Evolutionary conservation across 2,797 vertebrate genomes (phyloP), one percentile per base, ranked within the genome.

Genomic region (Oophaga sylvatica): DNA sequence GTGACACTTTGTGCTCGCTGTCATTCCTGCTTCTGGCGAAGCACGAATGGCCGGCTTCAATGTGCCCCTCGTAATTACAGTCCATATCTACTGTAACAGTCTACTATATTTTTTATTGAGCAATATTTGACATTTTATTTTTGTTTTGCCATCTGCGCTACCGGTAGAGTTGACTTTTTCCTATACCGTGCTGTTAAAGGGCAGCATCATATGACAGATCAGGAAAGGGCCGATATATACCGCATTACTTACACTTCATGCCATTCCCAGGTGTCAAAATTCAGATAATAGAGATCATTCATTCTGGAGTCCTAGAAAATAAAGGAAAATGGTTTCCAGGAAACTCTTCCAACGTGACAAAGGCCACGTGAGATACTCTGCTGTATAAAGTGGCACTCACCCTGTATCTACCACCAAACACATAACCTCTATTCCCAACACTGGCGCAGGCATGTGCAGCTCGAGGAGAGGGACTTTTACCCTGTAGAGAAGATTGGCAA

Each of bases 221-320:
- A 8, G 48, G 11, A 53, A 53, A 53, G 8, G 48, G 11, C 48
- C 3, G 35, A 71, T 41, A 41, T 19, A 17, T 41, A 19, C 31
- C 19, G 90, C 68, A 67, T 90, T 89, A 94, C 97, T 89, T 94
- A 98, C 98, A 98, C 94, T 94, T 99, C 97, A 77, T 94, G 96
- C 98, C 98, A 99, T 86, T 97, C 96, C 98, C 98, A 99, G 0
- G 95, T 97, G 89, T 99, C 97, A 95, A 99, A 91, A 91, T 98
- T 94, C 88, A 99, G 95, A 91, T 93, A 98, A 94, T 97, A 96
- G 17, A 99, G 94, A 80, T 99, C 98, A 15, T 98, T 99, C 92
- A 99, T 96, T 76, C 98, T 95, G 88, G 95, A 96, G 84, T 97
- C 96, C 98, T 99, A 75, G 79, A 89, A 87, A 8, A 89, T 59